Evolutionary conservation across 2,888 invertebrate genomes (phyloP), one percentile per base, ranked within the genome.

Genomic region (Agrotis puta): DNA sequence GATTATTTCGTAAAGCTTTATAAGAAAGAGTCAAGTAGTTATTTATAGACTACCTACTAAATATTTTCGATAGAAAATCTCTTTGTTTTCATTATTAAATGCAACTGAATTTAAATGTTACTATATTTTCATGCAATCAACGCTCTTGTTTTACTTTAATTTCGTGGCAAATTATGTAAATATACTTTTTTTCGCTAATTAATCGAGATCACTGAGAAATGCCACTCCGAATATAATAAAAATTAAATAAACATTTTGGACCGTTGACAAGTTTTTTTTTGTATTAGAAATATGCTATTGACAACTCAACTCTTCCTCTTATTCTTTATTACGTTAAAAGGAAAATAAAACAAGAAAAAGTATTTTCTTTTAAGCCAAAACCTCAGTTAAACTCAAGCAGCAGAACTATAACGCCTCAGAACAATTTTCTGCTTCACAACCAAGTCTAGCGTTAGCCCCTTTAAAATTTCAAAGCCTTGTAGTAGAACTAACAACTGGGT

Each of bases 391-490:
- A 54, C 14, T 65, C 48, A 64, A 65, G 51, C 33, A 48, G 9
- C 11, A 39, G 18, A 68, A 66, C 33, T 54, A 57, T 67, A 70
- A 66, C 67, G 45, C 54, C 62, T 74, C 47, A 64, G 58, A 73
- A 76, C 67, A 76, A 74, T 66, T 68, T 77, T 82, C 74, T 69
- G 50, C 71, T 76, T 66, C 64, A 71, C 51, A 71, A 53, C 65
- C 74, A 61, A 20, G 39, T 14, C 63, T 59, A 43, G n/a, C 63
- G 18, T 61, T 68, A 64, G 68, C 70, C 64, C 77, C 76, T 83
- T 88, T 77, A 87, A 86, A 87, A 83, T 87, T 88, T 85, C 83
- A 88, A 88, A 89, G 85, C 82, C 58, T 64, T 72, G 81, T 70
- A 74, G 77, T 75, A 82, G 77, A 88, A 85, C 85, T 85, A 89